Evolutionary conservation across 1,140 invertebrate species (phyloP).

Genomic region (Achatina immaculata): DNA sequence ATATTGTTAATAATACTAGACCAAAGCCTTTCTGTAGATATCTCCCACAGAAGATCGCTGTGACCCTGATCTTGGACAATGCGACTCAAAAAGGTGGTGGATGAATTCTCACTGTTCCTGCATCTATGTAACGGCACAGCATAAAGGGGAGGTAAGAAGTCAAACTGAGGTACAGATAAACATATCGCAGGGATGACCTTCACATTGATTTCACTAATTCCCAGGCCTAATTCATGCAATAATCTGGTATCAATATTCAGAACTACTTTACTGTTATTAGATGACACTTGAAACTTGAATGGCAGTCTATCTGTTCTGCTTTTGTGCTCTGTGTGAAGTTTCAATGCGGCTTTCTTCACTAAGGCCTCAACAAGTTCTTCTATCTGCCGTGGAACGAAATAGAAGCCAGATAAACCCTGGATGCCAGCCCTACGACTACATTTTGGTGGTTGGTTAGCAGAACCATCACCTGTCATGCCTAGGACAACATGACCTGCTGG

Average conservation of each 20-base stretch:
- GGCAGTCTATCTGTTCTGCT: constrained; percentile 56
- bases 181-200: constrained; percentile 55
- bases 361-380: constrained; percentile 43
- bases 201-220: constrained; percentile 53
- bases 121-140: constrained; percentile 45
- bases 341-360: constrained; percentile 51
- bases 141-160: constrained; percentile 47
- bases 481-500: constrained; percentile 56
- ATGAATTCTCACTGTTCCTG: constrained; percentile 10
- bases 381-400: constrained; percentile 48
- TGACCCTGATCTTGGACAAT: constrained; percentile 29
- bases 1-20: constrained; percentile 39
- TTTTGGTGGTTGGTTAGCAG: constrained; percentile 9
- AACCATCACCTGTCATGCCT: constrained; percentile 35
- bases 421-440: constrained; percentile 28
- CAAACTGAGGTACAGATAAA: constrained; percentile 46
- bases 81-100: constrained; percentile 24
- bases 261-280: constrained; percentile 44
- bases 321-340: constrained; percentile 50
- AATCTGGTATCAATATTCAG: constrained; percentile 54
- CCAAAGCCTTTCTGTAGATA: constrained; percentile 49
- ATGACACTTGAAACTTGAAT: constrained; percentile 52
- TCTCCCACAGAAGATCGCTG: constrained; percentile 50
- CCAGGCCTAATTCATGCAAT: constrained; percentile 51
- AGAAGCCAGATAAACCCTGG: constrained; percentile 39